Percentiles rank a stretch among this genome's conserved stretches.
phyloP scores from a whole-genome alignment of 2,888 invertebrate species.

The Aradus depressus region DNA sequence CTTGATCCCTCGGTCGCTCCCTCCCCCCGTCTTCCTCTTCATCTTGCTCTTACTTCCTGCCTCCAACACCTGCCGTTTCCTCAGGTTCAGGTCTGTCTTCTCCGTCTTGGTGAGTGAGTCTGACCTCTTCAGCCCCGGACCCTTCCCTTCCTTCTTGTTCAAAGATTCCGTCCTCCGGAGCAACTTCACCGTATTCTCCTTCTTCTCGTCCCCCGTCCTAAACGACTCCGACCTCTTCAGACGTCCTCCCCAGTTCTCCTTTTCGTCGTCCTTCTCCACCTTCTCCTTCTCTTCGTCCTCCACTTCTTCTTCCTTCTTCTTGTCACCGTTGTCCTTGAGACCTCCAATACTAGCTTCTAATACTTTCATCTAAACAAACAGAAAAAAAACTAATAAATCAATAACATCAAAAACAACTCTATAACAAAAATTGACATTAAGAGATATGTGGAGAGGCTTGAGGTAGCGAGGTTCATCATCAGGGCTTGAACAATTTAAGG shows the following conservation, averaged over 20 bases:
- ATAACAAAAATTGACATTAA: conserved; percentile 25
- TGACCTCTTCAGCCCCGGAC: conserved; percentile 41
- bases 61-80: conserved; percentile 48
- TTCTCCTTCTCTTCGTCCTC: conserved; percentile 21
- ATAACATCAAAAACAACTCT: conserved; percentile 7
- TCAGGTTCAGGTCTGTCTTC: conserved; percentile 68
- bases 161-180: conserved; percentile 53
- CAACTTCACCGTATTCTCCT: conserved; percentile 39
- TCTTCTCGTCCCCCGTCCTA: conserved; percentile 32
- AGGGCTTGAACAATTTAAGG: too few species aligned
- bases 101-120: conserved; percentile 58
- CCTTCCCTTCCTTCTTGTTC: conserved; percentile 41
- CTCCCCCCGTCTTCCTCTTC: conserved; percentile 67
- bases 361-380: conserved; percentile 11
- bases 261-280: conserved; percentile 25
- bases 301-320: conserved; percentile 18
- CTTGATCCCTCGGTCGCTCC: conserved; percentile 62
- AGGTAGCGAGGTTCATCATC: too few species aligned
- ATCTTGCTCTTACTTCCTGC: conserved; percentile 44
- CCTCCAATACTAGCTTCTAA: conserved; percentile 16
- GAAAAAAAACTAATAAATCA: neutral
- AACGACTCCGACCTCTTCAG: conserved; percentile 32
- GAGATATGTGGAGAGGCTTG: too few species aligned
- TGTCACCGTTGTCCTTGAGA: conserved; percentile 20
- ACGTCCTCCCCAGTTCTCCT: conserved; percentile 22